phyloP scores from a whole-genome alignment of 1,140 invertebrate genomes.

The Charaxes varanes region DNA sequence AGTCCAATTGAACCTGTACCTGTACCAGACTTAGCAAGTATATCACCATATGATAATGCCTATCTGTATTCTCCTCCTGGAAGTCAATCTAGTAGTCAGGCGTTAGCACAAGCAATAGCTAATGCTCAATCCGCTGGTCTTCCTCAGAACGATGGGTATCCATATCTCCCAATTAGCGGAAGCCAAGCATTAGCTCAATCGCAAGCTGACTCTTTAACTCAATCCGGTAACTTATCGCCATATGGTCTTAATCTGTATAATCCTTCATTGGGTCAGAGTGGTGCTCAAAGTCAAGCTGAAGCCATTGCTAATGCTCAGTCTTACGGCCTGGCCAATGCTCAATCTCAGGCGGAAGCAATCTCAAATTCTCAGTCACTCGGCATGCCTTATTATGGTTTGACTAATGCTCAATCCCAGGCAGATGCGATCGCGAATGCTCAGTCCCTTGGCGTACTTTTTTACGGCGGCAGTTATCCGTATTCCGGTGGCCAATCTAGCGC shows the following conservation, averaged over 20 bases:
- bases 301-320: not conserved
- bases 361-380: not conserved
- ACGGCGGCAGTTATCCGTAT: not conserved
- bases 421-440: slow-evolving; percentile 2
- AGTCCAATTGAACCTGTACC: slow-evolving; percentile 3
- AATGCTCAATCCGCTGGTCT: slow-evolving; percentile 6
- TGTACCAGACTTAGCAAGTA: slow-evolving; percentile 4
- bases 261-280: not conserved
- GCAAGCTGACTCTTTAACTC: slow-evolving; percentile 14
- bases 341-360: not conserved
- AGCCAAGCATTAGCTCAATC: slow-evolving; percentile 11
- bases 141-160: not conserved
- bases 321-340: not conserved
- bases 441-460: not conserved
- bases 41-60: not conserved
- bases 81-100: not conserved
- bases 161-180: not conserved
- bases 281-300: slow-evolving; percentile 4
- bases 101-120: slow-evolving; percentile 1
- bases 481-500: slow-evolving; percentile 2
- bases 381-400: slow-evolving; percentile 5
- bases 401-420: slow-evolving; percentile 3
- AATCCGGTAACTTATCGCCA: slow-evolving; percentile 1
- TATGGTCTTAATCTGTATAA: slow-evolving; percentile 6
- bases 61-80: not conserved